A percentile compares a stretch with the other conserved stretches of the same genome.
phyloP scores from a whole-genome alignment of 2,888 invertebrate species.

The Himalopsyche tibetana region DNA sequence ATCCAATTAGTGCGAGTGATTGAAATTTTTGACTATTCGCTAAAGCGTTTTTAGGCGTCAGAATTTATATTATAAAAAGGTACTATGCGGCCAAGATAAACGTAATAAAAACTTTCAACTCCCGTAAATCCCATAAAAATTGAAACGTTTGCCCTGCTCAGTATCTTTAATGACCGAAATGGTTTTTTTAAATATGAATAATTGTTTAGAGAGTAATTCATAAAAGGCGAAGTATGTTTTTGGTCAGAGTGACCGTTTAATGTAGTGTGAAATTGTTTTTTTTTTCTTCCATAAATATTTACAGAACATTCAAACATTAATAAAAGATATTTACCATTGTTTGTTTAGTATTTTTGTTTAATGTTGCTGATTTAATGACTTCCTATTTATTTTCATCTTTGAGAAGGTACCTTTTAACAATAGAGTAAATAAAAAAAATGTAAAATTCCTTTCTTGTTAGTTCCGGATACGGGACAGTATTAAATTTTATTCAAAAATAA shows the following conservation, averaged over 20 bases:
- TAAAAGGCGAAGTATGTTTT: background rate
- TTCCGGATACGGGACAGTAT: too few relatives aligned
- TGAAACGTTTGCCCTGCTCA: background rate
- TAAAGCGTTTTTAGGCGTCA: constrained; percentile 22
- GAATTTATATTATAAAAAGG: constrained; percentile 45
- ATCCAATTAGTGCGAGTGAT: constrained; percentile 44
- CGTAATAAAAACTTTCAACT: constrained; percentile 42
- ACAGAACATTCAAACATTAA: background rate
- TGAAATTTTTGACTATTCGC: constrained; percentile 49
- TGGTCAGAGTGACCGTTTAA: background rate
- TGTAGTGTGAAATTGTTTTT: constrained; percentile 30
- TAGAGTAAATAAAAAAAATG: background rate
- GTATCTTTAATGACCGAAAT: background rate
- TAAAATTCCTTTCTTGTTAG: too few relatives aligned
- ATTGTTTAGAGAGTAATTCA: background rate
- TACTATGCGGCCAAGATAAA: background rate
- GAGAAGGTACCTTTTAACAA: background rate
- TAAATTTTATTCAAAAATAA: too few relatives aligned
- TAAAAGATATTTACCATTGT: constrained; percentile 15
- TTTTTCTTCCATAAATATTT: background rate
- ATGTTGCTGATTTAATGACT: constrained; percentile 15
- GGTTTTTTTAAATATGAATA: background rate
- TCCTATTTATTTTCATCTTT: background rate
- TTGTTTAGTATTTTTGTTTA: background rate
- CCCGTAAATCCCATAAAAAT: background rate